These are phyloP conservation scores for Armadillidium nasatum DNA, from an alignment of 1,140 invertebrate genomes.

Conservation along the genomic window DNA sequence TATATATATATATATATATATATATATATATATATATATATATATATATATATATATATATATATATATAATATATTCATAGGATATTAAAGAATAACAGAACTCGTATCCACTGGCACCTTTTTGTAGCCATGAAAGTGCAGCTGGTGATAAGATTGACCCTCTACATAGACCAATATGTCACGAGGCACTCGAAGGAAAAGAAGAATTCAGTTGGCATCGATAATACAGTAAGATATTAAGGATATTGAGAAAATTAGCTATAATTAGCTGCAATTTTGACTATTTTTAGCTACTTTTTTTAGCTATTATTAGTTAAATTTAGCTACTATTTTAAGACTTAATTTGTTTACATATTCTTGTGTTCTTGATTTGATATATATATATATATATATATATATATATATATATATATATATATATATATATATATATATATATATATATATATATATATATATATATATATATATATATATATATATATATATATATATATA, in stretches of 20 bases:
- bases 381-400: no score
- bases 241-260: not conserved
- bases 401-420: no score
- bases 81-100: conserved; percentile 70
- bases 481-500: no score
- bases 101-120: conserved; percentile 79
- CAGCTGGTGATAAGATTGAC: conserved; percentile 77
- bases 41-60: conserved; percentile 12
- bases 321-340: no score
- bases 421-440: no score
- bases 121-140: conserved; percentile 78
- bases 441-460: no score
- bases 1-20: not conserved
- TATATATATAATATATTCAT: not conserved
- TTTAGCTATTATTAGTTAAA: no score
- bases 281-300: no score
- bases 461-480: no score
- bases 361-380: no score
- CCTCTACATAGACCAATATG: conserved; percentile 76
- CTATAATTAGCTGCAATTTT: no score
- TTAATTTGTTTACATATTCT: no score
- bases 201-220: conserved; percentile 55
- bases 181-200: conserved; percentile 50
- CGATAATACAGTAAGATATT: conserved; percentile 68
- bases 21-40: conserved; percentile 8